phyloP scores from a whole-genome alignment of 2,888 invertebrate genomes.

The Acrobasis suavella region DNA sequence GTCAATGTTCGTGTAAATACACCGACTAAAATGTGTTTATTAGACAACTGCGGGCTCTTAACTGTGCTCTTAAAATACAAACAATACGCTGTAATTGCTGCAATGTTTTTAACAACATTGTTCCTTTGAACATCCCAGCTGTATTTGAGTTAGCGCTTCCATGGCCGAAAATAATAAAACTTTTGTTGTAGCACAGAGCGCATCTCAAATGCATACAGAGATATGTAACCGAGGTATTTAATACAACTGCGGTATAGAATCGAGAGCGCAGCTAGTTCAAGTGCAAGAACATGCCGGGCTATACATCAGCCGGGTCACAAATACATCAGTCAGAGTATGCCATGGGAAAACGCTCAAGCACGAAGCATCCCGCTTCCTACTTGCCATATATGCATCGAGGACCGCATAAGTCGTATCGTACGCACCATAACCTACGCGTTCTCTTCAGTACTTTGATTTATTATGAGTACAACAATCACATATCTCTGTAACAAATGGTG shows the following conservation, averaged over 20 bases:
- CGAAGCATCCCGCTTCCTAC: conserved; percentile 59
- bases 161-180: conserved; percentile 18
- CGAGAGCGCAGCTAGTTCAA: conserved; percentile 59
- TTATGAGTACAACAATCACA: conserved; percentile 34
- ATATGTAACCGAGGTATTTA: conserved; percentile 10
- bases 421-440: conserved; percentile 37
- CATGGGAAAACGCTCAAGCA: conserved; percentile 68
- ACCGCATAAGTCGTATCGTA: conserved; percentile 45
- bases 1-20: conserved; percentile 68
- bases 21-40: conserved; percentile 68
- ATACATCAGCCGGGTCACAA: conserved; percentile 61
- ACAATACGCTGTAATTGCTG: conserved; percentile 64
- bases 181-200: conserved; percentile 2
- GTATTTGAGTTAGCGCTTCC: conserved; percentile 29
- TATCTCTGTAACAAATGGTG: conserved; percentile 34
- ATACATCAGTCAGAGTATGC: conserved; percentile 65
- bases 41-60: conserved; percentile 53
- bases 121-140: conserved; percentile 43
- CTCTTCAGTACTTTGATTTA: conserved; percentile 34
- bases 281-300: conserved; percentile 60
- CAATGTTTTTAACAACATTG: conserved; percentile 52
- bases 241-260: conserved; percentile 41
- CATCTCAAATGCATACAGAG: background rate
- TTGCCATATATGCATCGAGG: conserved; percentile 67
- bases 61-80: conserved; percentile 58